A percentile compares a stretch with the other conserved stretches of the same genome.
These are phyloP conservation scores for Hydrolagus affinis DNA, from an alignment of 2,113 vertebrate species.

Conservation along the genomic window DNA sequence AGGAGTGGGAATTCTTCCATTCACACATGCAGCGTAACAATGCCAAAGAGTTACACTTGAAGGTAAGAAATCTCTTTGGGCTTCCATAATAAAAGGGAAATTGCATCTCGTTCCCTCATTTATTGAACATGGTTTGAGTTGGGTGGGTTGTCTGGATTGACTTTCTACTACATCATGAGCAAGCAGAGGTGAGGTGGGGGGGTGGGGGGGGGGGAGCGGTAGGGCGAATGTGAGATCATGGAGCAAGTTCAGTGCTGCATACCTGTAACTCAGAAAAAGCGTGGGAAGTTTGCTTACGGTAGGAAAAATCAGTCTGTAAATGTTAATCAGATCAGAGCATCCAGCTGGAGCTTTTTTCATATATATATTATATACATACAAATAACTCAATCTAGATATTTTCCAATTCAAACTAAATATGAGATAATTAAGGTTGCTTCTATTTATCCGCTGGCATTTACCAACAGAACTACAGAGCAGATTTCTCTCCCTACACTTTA, in stretches of 20 bases:
- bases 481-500: slow-evolving; percentile 85
- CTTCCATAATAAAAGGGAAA: neutral
- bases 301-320: slow-evolving; percentile 47
- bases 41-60: neutral
- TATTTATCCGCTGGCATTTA: slow-evolving; percentile 72
- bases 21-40: neutral
- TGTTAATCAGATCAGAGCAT: slow-evolving; percentile 33
- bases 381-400: neutral
- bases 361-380: neutral
- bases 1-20: neutral
- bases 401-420: slow-evolving; percentile 40
- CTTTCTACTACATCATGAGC: neutral
- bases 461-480: slow-evolving; percentile 81
- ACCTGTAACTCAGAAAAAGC: slow-evolving; percentile 50
- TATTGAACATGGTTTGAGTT: neutral
- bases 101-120: neutral
- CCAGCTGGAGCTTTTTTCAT: slow-evolving; percentile 23
- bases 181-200: neutral
- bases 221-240: slow-evolving; percentile 47
- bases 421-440: slow-evolving; percentile 66
- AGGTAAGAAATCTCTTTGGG: neutral
- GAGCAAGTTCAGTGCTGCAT: slow-evolving; percentile 60
- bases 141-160: neutral
- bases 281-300: slow-evolving; percentile 2
- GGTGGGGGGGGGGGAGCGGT: neutral